These are phyloP conservation scores for Stegodyphus mimosarum DNA, from an alignment of 1,140 invertebrate species.

Conservation along the genomic window DNA sequence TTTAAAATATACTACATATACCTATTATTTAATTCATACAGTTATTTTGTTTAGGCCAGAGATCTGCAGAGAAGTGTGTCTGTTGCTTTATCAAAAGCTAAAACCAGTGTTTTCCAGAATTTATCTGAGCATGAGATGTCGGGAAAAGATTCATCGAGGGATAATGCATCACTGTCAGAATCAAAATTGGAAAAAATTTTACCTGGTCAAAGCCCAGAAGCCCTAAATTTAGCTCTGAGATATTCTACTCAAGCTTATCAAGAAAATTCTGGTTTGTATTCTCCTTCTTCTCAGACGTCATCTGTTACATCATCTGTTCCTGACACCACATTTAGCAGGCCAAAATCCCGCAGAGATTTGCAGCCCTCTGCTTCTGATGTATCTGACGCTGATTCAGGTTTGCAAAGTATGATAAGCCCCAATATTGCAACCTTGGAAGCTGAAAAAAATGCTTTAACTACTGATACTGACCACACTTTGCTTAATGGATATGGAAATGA, in stretches of 20 bases:
- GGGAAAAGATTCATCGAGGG: slow-evolving; percentile 21
- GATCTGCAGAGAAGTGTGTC: slow-evolving; percentile 45
- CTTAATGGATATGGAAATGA: slow-evolving; percentile 40
- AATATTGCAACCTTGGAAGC: slow-evolving; percentile 27
- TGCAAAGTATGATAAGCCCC: slow-evolving; percentile 57
- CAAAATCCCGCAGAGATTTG: slow-evolving; percentile 39
- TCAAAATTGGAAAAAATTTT: slow-evolving; percentile 42
- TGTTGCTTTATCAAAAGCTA: slow-evolving; percentile 45
- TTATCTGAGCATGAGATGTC: slow-evolving; percentile 44
- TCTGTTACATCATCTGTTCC: slow-evolving; percentile 49
- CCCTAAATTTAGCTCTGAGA: slow-evolving; percentile 33
- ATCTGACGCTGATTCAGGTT: slow-evolving; percentile 57
- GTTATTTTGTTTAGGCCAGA: slow-evolving; percentile 29
- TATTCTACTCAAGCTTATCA: slow-evolving; percentile 53
- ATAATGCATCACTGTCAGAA: slow-evolving; percentile 3
- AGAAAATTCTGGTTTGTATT: slow-evolving; percentile 54
- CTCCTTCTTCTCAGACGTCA: slow-evolving; percentile 53
- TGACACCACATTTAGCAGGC: slow-evolving; percentile 27
- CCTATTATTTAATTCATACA: not conserved
- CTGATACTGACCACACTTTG: slow-evolving; percentile 15
- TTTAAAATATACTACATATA: not conserved
- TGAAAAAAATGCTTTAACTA: slow-evolving; percentile 25
- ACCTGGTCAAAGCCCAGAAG: slow-evolving; percentile 21
- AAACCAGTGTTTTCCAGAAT: slow-evolving; percentile 49
- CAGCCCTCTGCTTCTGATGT: slow-evolving; percentile 43